A percentile compares a stretch with the other conserved stretches of the same genome.
These are phyloP conservation scores for Coelopa pilipes DNA, from an alignment of 2,888 invertebrate genomes.

Conservation along the genomic window DNA sequence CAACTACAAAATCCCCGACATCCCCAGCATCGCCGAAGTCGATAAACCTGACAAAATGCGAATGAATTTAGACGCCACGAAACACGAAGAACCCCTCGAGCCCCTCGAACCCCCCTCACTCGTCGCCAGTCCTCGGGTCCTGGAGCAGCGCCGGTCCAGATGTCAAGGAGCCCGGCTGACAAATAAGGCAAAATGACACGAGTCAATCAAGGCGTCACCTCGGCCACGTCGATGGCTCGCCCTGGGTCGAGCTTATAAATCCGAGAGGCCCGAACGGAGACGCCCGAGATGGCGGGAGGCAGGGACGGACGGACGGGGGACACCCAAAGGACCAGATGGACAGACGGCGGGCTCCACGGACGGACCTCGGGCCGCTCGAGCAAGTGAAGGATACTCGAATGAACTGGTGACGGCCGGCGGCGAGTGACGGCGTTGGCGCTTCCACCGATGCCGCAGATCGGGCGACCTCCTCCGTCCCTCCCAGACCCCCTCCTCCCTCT, in stretches of 20 bases:
- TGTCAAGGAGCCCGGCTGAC: constrained; percentile 53
- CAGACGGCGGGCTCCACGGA: no score
- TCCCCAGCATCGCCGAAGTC: neutral
- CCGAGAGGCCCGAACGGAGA: constrained; percentile 41
- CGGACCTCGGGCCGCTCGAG: no score
- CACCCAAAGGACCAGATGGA: no score
- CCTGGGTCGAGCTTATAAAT: constrained; percentile 49
- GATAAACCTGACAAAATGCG: constrained; percentile 20
- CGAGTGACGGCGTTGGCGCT: constrained; percentile 20
- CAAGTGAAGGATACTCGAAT: no score
- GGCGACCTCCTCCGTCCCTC: no score
- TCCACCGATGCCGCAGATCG: neutral
- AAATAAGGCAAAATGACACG: constrained; percentile 65
- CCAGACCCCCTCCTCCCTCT: no score
- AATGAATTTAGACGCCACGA: constrained; percentile 17
- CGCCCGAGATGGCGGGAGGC: neutral
- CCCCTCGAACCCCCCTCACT: neutral
- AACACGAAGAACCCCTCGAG: neutral
- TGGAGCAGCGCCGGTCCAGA: neutral
- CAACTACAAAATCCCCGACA: neutral
- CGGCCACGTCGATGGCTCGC: constrained; percentile 8
- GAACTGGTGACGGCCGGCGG: neutral
- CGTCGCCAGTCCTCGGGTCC: neutral
- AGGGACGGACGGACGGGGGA: no score
- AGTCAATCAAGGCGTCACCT: constrained; percentile 61